Conservation (phyloP, 2,888 invertebrate species). For the Pheosia tremula region DNA sequence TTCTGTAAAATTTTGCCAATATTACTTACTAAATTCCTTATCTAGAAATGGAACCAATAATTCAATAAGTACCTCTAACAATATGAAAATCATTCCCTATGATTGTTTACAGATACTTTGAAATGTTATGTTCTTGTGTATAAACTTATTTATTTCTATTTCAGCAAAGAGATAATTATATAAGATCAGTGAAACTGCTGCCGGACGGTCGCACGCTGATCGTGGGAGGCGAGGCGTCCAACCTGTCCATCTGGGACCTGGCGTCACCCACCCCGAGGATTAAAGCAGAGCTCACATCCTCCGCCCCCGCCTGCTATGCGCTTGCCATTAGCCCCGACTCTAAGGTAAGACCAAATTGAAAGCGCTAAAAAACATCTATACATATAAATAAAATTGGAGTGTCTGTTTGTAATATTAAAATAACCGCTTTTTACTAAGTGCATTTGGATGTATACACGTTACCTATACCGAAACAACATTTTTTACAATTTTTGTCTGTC, state of each 20-base stretch:
- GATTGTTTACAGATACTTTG: not conserved
- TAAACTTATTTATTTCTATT: slow-evolving; percentile 43
- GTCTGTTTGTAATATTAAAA: no score
- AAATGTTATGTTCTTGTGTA: slow-evolving; percentile 2
- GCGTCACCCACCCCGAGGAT: slow-evolving; percentile 95
- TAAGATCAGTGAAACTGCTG: slow-evolving; percentile 96
- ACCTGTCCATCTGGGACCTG: slow-evolving; percentile 97
- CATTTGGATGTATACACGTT: no score
- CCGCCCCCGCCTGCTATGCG: slow-evolving; percentile 98
- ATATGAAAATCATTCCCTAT: not conserved
- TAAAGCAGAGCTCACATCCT: slow-evolving; percentile 96
- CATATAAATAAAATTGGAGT: no score
- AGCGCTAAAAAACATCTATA: not conserved
- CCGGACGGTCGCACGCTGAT: slow-evolving; percentile 97
- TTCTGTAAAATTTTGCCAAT: not conserved
- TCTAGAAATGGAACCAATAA: no score
- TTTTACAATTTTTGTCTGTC: no score
- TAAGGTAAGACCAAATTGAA: slow-evolving; percentile 81
- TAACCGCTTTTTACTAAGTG: no score
- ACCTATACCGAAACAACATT: no score
- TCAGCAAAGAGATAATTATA: slow-evolving; percentile 97
- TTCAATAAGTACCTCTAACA: no score
- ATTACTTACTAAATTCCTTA: no score
- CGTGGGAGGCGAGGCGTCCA: slow-evolving; percentile 98
- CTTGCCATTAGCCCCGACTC: slow-evolving; percentile 98